Percentiles rank a stretch among this genome's conserved stretches.
phyloP scores from a whole-genome alignment of 2,113 vertebrate species.

The Hyperopisus bebe region DNA sequence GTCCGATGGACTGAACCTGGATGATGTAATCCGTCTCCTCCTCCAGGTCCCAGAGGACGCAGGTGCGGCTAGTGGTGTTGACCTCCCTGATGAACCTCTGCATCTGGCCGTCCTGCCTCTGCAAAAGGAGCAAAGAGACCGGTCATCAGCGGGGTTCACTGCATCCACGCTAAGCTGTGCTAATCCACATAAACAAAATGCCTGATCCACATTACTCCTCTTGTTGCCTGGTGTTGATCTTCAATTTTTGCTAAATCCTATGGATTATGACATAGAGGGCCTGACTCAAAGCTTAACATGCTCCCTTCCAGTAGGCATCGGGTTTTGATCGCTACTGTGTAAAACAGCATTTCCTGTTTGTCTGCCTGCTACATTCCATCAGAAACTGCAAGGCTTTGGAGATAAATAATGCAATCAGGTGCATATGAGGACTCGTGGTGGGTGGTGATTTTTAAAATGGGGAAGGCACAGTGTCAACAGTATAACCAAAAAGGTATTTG shows the following conservation, averaged over 20 bases:
- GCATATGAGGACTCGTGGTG: not conserved
- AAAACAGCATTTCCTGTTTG: not conserved
- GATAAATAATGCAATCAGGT: not conserved
- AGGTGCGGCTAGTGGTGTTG: slow-evolving; percentile 90
- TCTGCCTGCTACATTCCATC: not conserved
- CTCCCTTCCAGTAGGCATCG: not conserved
- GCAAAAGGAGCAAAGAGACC: slow-evolving; percentile 14
- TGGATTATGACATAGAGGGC: not conserved
- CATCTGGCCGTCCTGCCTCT: slow-evolving; percentile 89
- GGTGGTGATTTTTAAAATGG: not conserved
- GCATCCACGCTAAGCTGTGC: not conserved
- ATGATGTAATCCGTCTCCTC: slow-evolving; percentile 91
- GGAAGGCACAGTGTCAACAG: not conserved
- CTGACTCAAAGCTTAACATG: not conserved
- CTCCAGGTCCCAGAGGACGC: slow-evolving; percentile 91
- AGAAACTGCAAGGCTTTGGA: not conserved
- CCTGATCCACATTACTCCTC: not conserved
- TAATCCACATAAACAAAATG: not conserved
- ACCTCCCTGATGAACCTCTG: slow-evolving; percentile 94
- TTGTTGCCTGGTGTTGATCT: not conserved
- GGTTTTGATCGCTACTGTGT: not conserved
- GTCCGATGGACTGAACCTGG: slow-evolving; percentile 90
- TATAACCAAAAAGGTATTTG: not conserved
- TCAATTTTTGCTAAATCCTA: not conserved
- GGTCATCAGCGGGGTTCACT: not conserved